Evolutionary conservation across 2,888 invertebrate species (phyloP), one percentile per base, ranked within the genome.

Genomic region (Euplexia lucipara): DNA sequence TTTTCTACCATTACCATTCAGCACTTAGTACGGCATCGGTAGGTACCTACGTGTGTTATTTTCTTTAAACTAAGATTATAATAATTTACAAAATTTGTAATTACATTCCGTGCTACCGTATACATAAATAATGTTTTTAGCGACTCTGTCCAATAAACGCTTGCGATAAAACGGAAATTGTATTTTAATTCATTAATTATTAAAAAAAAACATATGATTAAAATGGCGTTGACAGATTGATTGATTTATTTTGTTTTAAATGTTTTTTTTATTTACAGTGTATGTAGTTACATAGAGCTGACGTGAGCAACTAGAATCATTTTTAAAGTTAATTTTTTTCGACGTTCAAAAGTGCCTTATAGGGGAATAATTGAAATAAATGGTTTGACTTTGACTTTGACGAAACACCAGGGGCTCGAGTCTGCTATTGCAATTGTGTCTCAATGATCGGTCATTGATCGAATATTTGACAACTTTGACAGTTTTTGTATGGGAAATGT

Each of bases 81-180:
- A 94, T 94, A 92, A 93, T 93, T 93, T 92, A 86, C 88, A 85
- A 92, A 94, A 91, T 92, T 92, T 92, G 89, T 93, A 93, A 93
- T 93, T 91, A 90, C 88, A 88, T 75, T 70, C 54, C 26, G 42
- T 34, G 94, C 94, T 94, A 93, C 94, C 83, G 93, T 92, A 88
- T 86, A 83, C 87, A 91, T 92, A 91, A 93, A 92, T 92, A 88
- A 90, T 83, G 75, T 83, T 85, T 82, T 84, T 83, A 79, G 83
- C 79, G 75, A 81, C 74, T 69, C 64, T 66, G 32, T 37, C 8
- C 12, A 56, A 32, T 69, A 62, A 32, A 42, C 44, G 64, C n/a
- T 52, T 16, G 44, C 75, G 52, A 76, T 78, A 74, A 78, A 79
- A 82, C 57, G 61, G 47, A 70, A 72, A 75, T 72, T 70, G 54